Percentiles rank a stretch among this genome's conserved stretches.
These are phyloP conservation scores for Stratiomys singularior DNA, from an alignment of 2,888 invertebrate genomes.

Conservation along the genomic window DNA sequence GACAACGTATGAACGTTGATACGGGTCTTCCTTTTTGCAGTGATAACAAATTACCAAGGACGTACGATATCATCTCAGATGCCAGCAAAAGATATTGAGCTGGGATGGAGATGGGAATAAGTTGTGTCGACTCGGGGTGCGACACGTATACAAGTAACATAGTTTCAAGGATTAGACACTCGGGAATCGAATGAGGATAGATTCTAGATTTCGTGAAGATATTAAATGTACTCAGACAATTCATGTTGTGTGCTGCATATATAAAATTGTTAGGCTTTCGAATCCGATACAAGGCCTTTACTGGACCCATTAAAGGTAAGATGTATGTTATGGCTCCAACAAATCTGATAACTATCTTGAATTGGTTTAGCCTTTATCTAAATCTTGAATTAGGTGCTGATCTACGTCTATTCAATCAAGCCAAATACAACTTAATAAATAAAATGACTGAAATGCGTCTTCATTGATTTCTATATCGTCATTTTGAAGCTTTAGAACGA, in stretches of 20 bases:
- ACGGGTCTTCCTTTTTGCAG: background rate
- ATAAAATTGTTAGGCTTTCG: constrained; percentile 36
- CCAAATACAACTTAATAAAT: no score
- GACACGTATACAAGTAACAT: constrained; percentile 41
- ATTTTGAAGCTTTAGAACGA: no score
- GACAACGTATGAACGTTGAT: constrained; percentile 10
- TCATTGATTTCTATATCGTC: no score
- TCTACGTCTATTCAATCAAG: no score
- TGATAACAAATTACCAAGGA: constrained; percentile 20
- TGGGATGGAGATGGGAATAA: background rate
- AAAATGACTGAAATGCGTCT: no score
- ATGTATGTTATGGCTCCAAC: no score
- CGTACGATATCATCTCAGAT: background rate
- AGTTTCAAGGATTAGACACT: constrained; percentile 46
- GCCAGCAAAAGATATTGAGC: background rate
- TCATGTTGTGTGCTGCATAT: background rate
- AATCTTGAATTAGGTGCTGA: no score
- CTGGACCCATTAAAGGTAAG: constrained; percentile 19
- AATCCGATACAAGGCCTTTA: background rate
- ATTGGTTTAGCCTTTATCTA: no score
- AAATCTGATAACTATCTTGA: no score
- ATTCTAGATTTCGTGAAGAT: constrained; percentile 29
- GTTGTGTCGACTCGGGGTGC: constrained; percentile 11
- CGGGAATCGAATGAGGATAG: constrained; percentile 44
- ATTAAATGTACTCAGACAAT: background rate